These are phyloP conservation scores for Palythoa caribaeorum DNA, from an alignment of 92 coral and sea anemone species.

Conservation along the genomic window DNA sequence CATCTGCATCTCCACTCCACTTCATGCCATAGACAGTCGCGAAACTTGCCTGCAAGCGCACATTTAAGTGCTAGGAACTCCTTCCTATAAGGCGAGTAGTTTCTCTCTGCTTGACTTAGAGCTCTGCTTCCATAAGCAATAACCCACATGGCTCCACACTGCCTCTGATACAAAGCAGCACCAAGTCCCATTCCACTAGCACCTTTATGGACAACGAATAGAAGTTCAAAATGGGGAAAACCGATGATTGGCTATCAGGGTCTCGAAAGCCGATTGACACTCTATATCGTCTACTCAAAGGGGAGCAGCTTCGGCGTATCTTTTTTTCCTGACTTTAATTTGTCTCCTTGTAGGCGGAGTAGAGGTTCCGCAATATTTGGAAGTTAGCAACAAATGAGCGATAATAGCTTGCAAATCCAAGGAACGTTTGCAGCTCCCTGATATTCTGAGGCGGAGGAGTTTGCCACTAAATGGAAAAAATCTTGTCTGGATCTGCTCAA, in stretches of 20 bases:
- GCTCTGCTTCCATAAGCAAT: not conserved
- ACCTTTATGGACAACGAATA: not conserved
- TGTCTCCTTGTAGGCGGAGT: not conserved
- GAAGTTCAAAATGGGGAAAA: not conserved
- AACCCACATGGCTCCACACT: not conserved
- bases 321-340: not conserved
- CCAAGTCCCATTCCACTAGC: not conserved
- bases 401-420: constrained; percentile 60
- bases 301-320: not conserved
- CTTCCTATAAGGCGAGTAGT: not conserved
- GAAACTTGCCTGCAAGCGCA: too few relatives aligned
- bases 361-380: constrained; percentile 48
- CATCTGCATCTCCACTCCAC: not conserved
- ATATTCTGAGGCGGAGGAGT: not conserved
- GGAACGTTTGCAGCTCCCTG: constrained; percentile 46
- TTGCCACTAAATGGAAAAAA: not conserved
- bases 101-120: not conserved
- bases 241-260: not conserved
- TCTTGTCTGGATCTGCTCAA: too few relatives aligned
- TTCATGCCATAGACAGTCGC: not conserved
- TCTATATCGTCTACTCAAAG: not conserved
- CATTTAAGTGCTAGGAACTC: too few relatives aligned
- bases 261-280: not conserved
- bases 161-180: not conserved
- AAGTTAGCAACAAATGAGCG: constrained; percentile 53